Conservation (phyloP, 2,888 invertebrate genomes). For the Hemicrepidius hirtus region DNA sequence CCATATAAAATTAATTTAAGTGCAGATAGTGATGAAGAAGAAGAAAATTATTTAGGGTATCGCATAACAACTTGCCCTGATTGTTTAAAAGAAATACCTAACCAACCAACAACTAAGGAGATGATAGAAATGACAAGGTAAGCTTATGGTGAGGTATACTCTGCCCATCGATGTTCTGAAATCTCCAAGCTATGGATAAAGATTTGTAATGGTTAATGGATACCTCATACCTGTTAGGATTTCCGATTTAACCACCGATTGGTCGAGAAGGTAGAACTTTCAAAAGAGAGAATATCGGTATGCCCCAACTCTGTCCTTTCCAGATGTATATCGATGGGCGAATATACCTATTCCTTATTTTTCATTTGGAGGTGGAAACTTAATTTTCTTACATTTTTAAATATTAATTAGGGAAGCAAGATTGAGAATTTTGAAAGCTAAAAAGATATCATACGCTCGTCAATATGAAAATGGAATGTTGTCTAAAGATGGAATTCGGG, state of each 20-base stretch:
- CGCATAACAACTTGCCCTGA: conserved; percentile 75
- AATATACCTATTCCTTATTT: too few species aligned
- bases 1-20: conserved; percentile 75
- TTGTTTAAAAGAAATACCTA: conserved; percentile 75
- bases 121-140: conserved; percentile 67
- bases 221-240: too few species aligned
- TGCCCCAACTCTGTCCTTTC: too few species aligned
- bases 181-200: background rate
- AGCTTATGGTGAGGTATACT: background rate
- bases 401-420: conserved; percentile 73
- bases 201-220: too few species aligned
- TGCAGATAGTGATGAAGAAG: conserved; percentile 71
- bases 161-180: background rate
- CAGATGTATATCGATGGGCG: too few species aligned
- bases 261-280: too few species aligned
- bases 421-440: conserved; percentile 76
- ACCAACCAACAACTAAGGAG: conserved; percentile 76
- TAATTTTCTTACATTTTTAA: too few species aligned
- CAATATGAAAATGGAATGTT: conserved; percentile 80
- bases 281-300: too few species aligned
- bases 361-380: too few species aligned
- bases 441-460: conserved; percentile 79
- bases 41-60: conserved; percentile 70
- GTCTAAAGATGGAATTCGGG: conserved; percentile 75
- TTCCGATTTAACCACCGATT: too few species aligned